Evolutionary conservation across 1,140 invertebrate species (phyloP), one percentile per base, ranked within the genome.

Genomic region (Acromyrmex heyeri): DNA sequence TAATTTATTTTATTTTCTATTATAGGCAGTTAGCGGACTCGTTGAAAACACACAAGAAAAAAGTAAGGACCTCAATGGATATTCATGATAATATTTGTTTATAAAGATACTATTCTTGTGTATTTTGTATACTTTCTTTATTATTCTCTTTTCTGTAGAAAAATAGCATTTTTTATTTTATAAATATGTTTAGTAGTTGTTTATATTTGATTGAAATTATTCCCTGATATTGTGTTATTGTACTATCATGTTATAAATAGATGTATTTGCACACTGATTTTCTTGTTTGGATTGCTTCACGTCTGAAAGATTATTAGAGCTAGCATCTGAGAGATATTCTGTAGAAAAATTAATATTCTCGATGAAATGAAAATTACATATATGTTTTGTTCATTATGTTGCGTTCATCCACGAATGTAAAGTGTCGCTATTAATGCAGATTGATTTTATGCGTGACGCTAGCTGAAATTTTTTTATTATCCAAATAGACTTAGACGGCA

Each of bases 1-100:
- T 59, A 21, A 53, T 21, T 76, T 86, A 78, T 73, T 82, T 85
- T 78, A 69, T 65, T 82, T 88, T 77, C 87, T 91, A 34, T 95
- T 93, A 78, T 94, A 98, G 97, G 98, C 98, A 93, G 98, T 98
- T 4, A 98, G 97, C 95, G 98, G 98, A 75, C 95, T 97, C 70
- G 96, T 97, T 85, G 97, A 97, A 93, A 96, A 96, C 92, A 95
- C 95, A 88, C 96, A 96, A 94, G 97, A 97, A 94, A 97, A 97
- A 96, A 96, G 96, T 96, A 96, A 96, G 95, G 93, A 95, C 93
- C 91, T 94, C 87, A 95, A 95, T 92, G 95, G 95, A 95, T 95
- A 95, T 94, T 94, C 91, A 88, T 91, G 67, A 93, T 78, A 85
- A 44, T 75, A 65, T 89, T 76, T 87, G n/a, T 88, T 79, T 78